Evolutionary conservation across 2,888 invertebrate genomes (phyloP).

Genomic region (Leucoma salicis): DNA sequence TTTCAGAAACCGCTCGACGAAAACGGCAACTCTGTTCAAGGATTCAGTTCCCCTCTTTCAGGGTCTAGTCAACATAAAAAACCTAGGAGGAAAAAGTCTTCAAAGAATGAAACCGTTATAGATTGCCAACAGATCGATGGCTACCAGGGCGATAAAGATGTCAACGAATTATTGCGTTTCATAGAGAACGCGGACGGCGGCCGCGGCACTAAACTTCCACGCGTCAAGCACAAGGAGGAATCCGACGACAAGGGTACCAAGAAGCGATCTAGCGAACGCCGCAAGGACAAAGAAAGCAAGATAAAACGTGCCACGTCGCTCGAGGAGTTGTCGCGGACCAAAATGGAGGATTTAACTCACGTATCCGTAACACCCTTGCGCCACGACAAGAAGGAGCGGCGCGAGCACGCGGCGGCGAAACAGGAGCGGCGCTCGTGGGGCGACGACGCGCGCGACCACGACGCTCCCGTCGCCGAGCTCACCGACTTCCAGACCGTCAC

Average conservation of each 20-base stretch:
- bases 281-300: slow-evolving; percentile 65
- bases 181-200: slow-evolving; percentile 83
- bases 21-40: slow-evolving; percentile 89
- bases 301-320: slow-evolving; percentile 89
- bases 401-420: slow-evolving; percentile 51
- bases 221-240: slow-evolving; percentile 69
- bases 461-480: slow-evolving; percentile 65
- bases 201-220: slow-evolving; percentile 56
- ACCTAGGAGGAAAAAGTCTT: slow-evolving; percentile 82
- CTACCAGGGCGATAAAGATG: slow-evolving; percentile 89
- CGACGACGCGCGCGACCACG: slow-evolving; percentile 81
- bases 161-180: slow-evolving; percentile 89
- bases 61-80: slow-evolving; percentile 80
- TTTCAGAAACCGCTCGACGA: slow-evolving; percentile 88
- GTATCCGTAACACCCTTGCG: slow-evolving; percentile 41
- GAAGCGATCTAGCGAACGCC: slow-evolving; percentile 77
- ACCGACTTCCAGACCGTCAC: slow-evolving; percentile 92
- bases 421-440: slow-evolving; percentile 85
- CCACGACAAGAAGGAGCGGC: slow-evolving; percentile 28
- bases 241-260: slow-evolving; percentile 69
- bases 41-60: slow-evolving; percentile 71
- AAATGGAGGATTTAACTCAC: slow-evolving; percentile 86
- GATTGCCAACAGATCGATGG: slow-evolving; percentile 87
- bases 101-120: slow-evolving; percentile 82
- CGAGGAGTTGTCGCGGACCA: slow-evolving; percentile 90